phyloP scores from a whole-genome alignment of 2,797 vertebrate genomes.

The Betta splendens region DNA sequence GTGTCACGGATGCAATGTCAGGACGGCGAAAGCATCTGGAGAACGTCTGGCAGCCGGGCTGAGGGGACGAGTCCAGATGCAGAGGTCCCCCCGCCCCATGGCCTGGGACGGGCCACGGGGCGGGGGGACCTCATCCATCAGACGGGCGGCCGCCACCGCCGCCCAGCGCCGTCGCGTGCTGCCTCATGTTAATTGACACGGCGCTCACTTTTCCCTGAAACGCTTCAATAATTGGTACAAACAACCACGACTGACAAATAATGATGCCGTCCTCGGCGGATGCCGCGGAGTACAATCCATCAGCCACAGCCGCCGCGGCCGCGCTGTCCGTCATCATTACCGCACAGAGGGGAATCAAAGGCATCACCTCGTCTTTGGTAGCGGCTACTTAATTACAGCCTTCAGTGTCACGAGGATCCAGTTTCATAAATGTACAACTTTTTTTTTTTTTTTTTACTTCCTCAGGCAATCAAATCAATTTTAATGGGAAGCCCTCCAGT shows the following conservation, averaged over 20 bases:
- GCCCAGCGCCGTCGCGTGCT: conserved; percentile 54
- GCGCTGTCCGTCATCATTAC: conserved; percentile 91
- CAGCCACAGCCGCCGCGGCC: conserved; percentile 60
- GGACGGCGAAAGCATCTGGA: conserved; percentile 76
- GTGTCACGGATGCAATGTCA: conserved; percentile 67
- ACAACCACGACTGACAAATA: conserved; percentile 56
- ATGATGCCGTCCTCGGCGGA: conserved; percentile 31
- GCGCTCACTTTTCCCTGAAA: conserved; percentile 45
- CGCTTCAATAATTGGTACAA: conserved; percentile 64
- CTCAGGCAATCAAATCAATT: conserved; percentile 96
- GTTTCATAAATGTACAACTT: conserved; percentile 96
- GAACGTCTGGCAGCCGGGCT: conserved; percentile 67
- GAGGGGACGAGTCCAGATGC: conserved; percentile 74
- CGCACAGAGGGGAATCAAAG: conserved; percentile 76
- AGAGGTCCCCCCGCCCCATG: conserved; percentile 63
- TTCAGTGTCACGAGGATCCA: conserved; percentile 96
- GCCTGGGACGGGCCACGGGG: conserved; percentile 55
- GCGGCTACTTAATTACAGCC: conserved; percentile 96
- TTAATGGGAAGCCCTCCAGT: conserved; percentile 94
- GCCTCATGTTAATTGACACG: conserved; percentile 43
- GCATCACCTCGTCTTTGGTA: conserved; percentile 95
- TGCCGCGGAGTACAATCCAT: conserved; percentile 67
- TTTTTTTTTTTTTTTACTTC: conserved; percentile 92
- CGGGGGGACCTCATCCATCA: conserved; percentile 77
- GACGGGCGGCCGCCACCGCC: conserved; percentile 51